These are phyloP conservation scores for Nephrotoma guestfalica DNA, from an alignment of 2,888 invertebrate species.

Conservation along the genomic window DNA sequence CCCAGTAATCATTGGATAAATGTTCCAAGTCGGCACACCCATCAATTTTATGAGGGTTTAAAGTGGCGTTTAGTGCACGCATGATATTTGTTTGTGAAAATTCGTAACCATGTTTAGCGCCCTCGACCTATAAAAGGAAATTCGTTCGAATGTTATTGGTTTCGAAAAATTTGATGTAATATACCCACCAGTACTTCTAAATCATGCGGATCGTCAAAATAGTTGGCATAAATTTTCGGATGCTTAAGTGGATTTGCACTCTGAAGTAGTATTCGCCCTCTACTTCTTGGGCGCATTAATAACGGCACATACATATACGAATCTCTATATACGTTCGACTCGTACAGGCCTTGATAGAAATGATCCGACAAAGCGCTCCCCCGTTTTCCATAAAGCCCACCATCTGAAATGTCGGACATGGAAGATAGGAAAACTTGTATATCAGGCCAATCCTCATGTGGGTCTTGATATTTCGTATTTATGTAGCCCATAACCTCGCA, in stretches of 20 bases:
- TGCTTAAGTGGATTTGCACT: conserved; percentile 54
- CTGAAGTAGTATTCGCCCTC: conserved; percentile 50
- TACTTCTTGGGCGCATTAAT: conserved; percentile 56
- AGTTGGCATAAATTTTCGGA: conserved; percentile 81
- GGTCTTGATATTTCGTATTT: conserved; percentile 55
- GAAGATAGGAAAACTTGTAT: conserved; percentile 62
- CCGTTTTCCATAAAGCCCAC: conserved; percentile 56
- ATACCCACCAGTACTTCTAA: conserved; percentile 49
- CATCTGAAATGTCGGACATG: conserved; percentile 62
- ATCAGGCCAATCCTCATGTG: conserved; percentile 58
- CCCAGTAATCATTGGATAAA: conserved; percentile 60
- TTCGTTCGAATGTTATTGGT: background rate
- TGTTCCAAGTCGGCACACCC: conserved; percentile 47
- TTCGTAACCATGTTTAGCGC: conserved; percentile 50
- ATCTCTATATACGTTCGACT: conserved; percentile 52
- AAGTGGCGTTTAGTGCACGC: conserved; percentile 41
- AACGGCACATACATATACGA: conserved; percentile 53
- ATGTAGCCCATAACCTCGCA: conserved; percentile 68
- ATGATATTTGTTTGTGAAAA: conserved; percentile 46
- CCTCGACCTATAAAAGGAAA: conserved; percentile 45
- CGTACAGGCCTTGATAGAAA: conserved; percentile 52
- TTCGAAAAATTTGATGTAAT: background rate
- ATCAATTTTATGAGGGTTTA: conserved; percentile 49
- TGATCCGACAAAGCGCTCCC: conserved; percentile 51
- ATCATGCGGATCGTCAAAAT: conserved; percentile 59